phyloP scores from a whole-genome alignment of 2,797 vertebrate species.

The Smutsia temminckii region DNA sequence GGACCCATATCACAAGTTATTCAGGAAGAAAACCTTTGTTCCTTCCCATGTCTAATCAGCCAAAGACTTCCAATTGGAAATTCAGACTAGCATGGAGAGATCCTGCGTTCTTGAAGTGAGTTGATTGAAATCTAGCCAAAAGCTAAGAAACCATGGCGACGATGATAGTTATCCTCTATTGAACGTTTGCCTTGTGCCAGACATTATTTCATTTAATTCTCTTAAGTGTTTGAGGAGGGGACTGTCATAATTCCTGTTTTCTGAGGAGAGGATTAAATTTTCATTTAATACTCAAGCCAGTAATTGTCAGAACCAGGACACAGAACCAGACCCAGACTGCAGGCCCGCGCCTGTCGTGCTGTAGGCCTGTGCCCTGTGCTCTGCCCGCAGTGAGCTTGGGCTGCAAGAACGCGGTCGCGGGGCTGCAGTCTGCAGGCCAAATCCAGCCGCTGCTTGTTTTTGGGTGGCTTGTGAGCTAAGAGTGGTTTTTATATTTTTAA shows the following conservation, averaged over 20 bases:
- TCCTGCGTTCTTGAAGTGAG: not conserved
- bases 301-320: not conserved
- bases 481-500: not conserved
- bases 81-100: not conserved
- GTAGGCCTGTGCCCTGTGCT: not conserved
- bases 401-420: not conserved
- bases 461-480: not conserved
- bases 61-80: not conserved
- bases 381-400: not conserved
- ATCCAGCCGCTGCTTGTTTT: not conserved
- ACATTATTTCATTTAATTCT: not conserved
- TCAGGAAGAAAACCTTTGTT: constrained; percentile 13
- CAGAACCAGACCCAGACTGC: not conserved
- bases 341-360: not conserved
- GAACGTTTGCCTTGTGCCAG: not conserved
- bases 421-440: not conserved
- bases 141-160: not conserved
- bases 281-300: not conserved
- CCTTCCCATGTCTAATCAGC: not conserved
- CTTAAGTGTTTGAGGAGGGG: not conserved
- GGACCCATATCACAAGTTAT: not conserved
- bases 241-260: not conserved
- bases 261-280: not conserved
- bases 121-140: constrained; percentile 8
- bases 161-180: not conserved